A percentile compares a stretch with the other conserved stretches of the same genome.
Conservation (phyloP, 2,797 vertebrate species). For the Pygocentrus nattereri region DNA sequence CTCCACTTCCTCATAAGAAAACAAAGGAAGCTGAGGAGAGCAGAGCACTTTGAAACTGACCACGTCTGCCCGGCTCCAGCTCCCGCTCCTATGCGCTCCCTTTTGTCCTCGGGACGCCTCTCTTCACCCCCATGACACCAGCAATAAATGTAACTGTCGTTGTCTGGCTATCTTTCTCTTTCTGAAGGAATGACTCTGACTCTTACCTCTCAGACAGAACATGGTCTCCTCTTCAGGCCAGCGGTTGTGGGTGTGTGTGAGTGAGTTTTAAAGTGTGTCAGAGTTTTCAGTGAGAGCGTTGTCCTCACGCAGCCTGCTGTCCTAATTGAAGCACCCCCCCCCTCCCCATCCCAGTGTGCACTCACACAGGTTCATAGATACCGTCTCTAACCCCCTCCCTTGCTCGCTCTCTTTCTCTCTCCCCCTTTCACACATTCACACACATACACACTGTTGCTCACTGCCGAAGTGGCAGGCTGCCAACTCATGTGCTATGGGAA, state of each 20-base stretch:
- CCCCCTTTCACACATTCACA: constrained; percentile 39
- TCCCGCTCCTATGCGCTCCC: constrained; percentile 28
- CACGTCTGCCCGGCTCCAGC: constrained; percentile 44
- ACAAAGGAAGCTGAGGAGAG: constrained; percentile 56
- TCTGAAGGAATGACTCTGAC: constrained; percentile 21
- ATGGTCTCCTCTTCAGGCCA: constrained; percentile 49
- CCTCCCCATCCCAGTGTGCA: constrained; percentile 32
- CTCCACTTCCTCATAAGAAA: constrained; percentile 45
- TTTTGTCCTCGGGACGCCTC: constrained; percentile 41
- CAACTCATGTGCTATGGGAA: constrained; percentile 57
- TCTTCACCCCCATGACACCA: background rate
- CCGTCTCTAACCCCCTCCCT: constrained; percentile 32
- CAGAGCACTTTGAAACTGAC: constrained; percentile 43
- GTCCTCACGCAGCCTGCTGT: constrained; percentile 55
- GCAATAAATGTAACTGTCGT: constrained; percentile 24
- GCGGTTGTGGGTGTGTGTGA: constrained; percentile 33
- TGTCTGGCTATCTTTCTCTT: constrained; percentile 17
- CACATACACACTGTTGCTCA: constrained; percentile 48
- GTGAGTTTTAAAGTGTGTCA: constrained; percentile 50
- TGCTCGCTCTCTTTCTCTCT: constrained; percentile 24
- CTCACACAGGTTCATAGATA: constrained; percentile 59
- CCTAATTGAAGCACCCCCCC: constrained; percentile 38
- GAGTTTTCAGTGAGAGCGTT: constrained; percentile 43
- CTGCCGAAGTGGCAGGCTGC: constrained; percentile 48
- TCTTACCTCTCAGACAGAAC: constrained; percentile 66